Evolutionary conservation across 2,113 vertebrate species (phyloP).

Genomic region (Macaca nemestrina): DNA sequence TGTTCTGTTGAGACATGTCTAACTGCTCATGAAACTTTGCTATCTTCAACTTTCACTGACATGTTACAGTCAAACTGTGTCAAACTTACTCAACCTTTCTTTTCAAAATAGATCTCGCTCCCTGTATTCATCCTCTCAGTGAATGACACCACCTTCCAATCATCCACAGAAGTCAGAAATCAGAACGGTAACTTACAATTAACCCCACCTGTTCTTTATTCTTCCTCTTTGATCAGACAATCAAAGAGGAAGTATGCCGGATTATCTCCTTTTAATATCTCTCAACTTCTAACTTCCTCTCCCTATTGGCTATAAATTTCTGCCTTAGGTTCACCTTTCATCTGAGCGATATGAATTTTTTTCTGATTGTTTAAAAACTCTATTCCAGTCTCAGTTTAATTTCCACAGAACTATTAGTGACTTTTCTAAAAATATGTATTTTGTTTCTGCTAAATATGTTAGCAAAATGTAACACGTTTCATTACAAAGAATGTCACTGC

Average conservation of each 20-base stretch:
- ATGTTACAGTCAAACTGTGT: not conserved
- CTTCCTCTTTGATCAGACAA: not conserved
- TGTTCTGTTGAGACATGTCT: not conserved
- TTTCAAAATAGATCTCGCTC: not conserved
- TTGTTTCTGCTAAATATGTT: not conserved
- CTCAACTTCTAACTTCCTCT: not conserved
- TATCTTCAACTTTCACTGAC: not conserved
- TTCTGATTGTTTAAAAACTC: not conserved
- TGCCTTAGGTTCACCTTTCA: not conserved
- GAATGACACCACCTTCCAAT: not conserved
- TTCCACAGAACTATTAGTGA: not conserved
- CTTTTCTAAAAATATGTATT: not conserved
- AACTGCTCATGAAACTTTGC: not conserved
- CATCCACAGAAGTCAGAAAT: not conserved
- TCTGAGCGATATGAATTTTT: not conserved
- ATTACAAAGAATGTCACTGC: not conserved
- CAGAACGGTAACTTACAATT: not conserved
- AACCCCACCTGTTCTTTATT: not conserved
- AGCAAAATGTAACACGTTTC: not conserved
- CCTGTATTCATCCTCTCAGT: not conserved
- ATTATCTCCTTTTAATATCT: not conserved
- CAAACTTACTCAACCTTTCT: not conserved
- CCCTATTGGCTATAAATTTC: not conserved
- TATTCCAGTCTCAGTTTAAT: not conserved
- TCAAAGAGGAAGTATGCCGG: not conserved